Conservation (phyloP, 2,888 invertebrate species). For the Nemurella pictetii region DNA sequence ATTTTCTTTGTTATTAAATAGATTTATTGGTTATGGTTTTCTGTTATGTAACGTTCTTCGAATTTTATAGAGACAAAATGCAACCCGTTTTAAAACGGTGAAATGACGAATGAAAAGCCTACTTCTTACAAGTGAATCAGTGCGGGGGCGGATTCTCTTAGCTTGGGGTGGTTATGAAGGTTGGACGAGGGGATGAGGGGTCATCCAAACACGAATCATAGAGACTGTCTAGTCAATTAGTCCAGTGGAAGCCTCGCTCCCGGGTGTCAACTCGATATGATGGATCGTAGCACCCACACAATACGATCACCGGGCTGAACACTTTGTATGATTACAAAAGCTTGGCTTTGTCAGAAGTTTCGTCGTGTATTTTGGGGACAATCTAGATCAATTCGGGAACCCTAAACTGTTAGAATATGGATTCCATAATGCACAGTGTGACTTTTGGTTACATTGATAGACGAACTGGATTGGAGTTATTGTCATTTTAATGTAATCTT, state of each 20-base stretch:
- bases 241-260: not conserved
- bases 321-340: slow-evolving; percentile 23
- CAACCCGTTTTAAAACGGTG: too few relatives aligned
- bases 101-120: too few relatives aligned
- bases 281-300: slow-evolving; percentile 13
- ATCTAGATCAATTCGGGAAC: slow-evolving; percentile 16
- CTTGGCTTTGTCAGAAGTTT: not conserved
- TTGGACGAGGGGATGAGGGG: not conserved
- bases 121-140: too few relatives aligned
- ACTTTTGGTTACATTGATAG: not conserved
- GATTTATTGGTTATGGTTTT: too few relatives aligned
- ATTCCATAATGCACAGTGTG: not conserved
- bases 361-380: not conserved
- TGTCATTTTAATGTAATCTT: slow-evolving; percentile 29
- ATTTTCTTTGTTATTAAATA: too few relatives aligned
- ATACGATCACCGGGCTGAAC: not conserved
- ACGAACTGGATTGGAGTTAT: not conserved
- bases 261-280: not conserved
- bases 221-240: slow-evolving; percentile 20
- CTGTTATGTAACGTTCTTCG: too few relatives aligned
- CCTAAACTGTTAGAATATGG: slow-evolving; percentile 25
- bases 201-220: slow-evolving; percentile 4
- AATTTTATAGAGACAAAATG: too few relatives aligned
- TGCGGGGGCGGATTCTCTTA: not conserved
- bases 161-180: not conserved